Conservation (phyloP, 2,888 invertebrate genomes). For the Calameuta pallipes region DNA sequence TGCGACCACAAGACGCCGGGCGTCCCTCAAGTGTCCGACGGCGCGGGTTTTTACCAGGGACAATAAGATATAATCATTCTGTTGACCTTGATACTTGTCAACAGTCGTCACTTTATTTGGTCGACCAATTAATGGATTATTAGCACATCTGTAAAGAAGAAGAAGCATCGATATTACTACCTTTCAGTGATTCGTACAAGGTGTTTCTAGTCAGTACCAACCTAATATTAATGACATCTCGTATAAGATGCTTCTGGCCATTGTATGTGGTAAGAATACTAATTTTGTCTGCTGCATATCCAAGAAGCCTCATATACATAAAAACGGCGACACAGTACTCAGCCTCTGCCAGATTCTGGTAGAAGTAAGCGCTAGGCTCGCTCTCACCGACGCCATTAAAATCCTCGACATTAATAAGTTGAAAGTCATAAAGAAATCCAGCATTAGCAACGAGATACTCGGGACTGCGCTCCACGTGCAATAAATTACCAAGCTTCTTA, state of each 20-base stretch:
- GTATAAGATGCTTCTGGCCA: conserved; percentile 96
- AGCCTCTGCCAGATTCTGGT: conserved; percentile 92
- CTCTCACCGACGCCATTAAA: conserved; percentile 97
- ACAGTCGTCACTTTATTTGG: conserved; percentile 96
- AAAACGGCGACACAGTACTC: conserved; percentile 97
- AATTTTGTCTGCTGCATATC: conserved; percentile 96
- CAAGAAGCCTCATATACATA: conserved; percentile 98
- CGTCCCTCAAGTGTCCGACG: conserved; percentile 98
- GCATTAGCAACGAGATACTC: conserved; percentile 94
- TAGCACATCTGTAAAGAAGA: conserved; percentile 77
- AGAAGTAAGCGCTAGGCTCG: conserved; percentile 98
- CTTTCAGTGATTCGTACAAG: neutral
- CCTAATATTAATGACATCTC: conserved; percentile 90
- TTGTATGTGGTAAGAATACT: conserved; percentile 99
- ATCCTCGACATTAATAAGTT: conserved; percentile 95
- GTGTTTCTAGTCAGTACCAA: conserved; percentile 14
- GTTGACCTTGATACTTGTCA: conserved; percentile 99
- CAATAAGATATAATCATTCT: conserved; percentile 97
- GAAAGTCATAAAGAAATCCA: conserved; percentile 93
- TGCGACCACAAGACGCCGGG: conserved; percentile 95
- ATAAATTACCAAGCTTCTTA: conserved; percentile 92
- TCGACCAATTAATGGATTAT: conserved; percentile 93
- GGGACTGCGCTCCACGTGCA: conserved; percentile 84
- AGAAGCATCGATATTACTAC: neutral
- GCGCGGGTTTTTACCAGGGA: conserved; percentile 96